Percentiles rank a stretch among this genome's conserved stretches.
Evolutionary conservation across 2,797 vertebrate species (phyloP).

Genomic region (Microcaecilia unicolor): DNA sequence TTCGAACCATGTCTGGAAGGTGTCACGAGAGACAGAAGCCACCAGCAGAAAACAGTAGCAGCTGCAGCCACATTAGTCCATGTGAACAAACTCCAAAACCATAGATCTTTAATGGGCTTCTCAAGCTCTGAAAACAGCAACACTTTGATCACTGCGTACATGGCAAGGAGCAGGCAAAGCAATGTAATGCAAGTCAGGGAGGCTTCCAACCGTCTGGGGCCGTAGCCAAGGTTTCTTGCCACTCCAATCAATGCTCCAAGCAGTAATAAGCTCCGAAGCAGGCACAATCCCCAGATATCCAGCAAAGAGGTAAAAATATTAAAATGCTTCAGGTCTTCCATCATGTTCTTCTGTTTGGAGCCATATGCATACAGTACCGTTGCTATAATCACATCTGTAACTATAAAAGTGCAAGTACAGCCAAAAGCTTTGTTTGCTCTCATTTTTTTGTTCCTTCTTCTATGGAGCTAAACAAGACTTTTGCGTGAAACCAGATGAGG

Average conservation of each 20-base stretch:
- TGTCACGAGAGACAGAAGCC: conserved; percentile 54
- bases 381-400: conserved; percentile 62
- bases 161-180: conserved; percentile 59
- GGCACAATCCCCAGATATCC: conserved; percentile 76
- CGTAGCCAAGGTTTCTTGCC: conserved; percentile 64
- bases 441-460: conserved; percentile 41
- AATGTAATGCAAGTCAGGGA: conserved; percentile 50
- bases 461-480: not conserved
- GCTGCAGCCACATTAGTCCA: conserved; percentile 73
- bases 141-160: conserved; percentile 75
- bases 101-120: conserved; percentile 60
- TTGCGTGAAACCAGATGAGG: no score
- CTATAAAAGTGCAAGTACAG: conserved; percentile 50
- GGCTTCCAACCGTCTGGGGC: conserved; percentile 59
- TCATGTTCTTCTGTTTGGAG: conserved; percentile 42
- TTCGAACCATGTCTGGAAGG: conserved; percentile 26
- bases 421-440: conserved; percentile 45
- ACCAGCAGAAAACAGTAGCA: conserved; percentile 62
- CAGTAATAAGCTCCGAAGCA: conserved; percentile 69
- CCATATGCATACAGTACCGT: conserved; percentile 71
- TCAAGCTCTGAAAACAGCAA: conserved; percentile 76
- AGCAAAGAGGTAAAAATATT: conserved; percentile 64
- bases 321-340: conserved; percentile 65
- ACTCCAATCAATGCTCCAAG: conserved; percentile 76
- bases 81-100: conserved; percentile 73